Conservation (phyloP, 1,140 invertebrate genomes). For the Drosophila seguyi region DNA sequence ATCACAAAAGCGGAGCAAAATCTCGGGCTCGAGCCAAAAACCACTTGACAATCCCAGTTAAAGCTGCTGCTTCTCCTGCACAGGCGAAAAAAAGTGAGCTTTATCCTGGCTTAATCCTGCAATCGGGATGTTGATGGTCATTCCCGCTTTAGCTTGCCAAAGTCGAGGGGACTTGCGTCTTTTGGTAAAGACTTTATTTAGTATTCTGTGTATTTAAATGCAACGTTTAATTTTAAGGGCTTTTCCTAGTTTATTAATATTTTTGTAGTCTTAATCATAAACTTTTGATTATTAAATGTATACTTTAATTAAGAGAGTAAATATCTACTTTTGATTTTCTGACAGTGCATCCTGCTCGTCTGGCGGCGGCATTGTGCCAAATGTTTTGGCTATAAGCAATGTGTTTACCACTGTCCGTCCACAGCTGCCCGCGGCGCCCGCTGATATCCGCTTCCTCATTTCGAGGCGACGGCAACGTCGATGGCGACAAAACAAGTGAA, state of each 20-base stretch:
- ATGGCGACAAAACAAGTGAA: conserved; percentile 77
- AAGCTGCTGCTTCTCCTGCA: conserved; percentile 20
- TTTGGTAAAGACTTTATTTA: not conserved
- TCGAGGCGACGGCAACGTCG: conserved; percentile 21
- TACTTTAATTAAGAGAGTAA: not conserved
- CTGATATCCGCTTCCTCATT: conserved; percentile 25
- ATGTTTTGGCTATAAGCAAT: conserved; percentile 65
- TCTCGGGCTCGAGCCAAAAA: conserved; percentile 56
- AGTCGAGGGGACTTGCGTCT: not conserved
- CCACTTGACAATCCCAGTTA: conserved; percentile 66
- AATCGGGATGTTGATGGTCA: conserved; percentile 21
- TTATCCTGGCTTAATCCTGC: conserved; percentile 24
- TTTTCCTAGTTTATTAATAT: not conserved
- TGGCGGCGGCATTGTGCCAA: conserved; percentile 51
- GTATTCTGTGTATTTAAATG: not conserved
- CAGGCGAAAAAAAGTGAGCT: conserved; percentile 22
- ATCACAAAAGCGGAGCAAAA: conserved; percentile 51
- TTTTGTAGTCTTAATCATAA: too few relatives aligned
- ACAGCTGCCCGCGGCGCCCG: conserved; percentile 12
- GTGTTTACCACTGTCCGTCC: conserved; percentile 67
- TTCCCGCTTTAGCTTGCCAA: conserved; percentile 5
- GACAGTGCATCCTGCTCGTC: conserved; percentile 19
- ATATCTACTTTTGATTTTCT: not conserved
- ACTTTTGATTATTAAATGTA: too few relatives aligned
- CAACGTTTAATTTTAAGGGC: not conserved